These are phyloP conservation scores for Zonitis immaculata DNA, from an alignment of 2,888 invertebrate genomes.

Conservation along the genomic window DNA sequence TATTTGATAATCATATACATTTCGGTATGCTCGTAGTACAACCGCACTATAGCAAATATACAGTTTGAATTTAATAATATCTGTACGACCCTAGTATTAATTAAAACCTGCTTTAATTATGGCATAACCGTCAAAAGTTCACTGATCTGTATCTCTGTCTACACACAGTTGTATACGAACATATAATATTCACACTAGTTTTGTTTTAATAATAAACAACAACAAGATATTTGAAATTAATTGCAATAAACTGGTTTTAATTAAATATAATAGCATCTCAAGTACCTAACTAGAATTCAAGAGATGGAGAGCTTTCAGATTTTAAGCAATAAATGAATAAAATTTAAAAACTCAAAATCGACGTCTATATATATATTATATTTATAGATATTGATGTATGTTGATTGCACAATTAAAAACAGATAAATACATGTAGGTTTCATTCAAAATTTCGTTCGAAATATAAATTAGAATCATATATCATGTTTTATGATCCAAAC, in stretches of 20 bases:
- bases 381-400: conserved; percentile 24
- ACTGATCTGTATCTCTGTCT: background rate
- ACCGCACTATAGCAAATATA: background rate
- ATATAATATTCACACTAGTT: conserved; percentile 1
- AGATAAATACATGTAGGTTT: conserved; percentile 26
- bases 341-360: too few relatives aligned
- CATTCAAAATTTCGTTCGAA: conserved; percentile 21
- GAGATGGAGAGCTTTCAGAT: background rate
- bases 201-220: too few relatives aligned
- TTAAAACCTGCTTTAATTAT: background rate
- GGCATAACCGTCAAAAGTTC: background rate
- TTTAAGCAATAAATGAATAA: background rate
- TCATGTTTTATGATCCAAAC: conserved; percentile 26
- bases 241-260: conserved; percentile 6
- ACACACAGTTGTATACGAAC: background rate
- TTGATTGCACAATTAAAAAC: conserved; percentile 29
- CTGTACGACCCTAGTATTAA: background rate
- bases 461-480: conserved; percentile 26
- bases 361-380: too few relatives aligned
- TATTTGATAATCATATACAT: background rate
- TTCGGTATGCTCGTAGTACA: background rate
- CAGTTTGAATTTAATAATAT: background rate
- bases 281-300: too few relatives aligned
- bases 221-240: conserved; percentile 7
- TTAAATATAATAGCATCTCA: background rate